These are phyloP conservation scores for Scyliorhinus canicula DNA, from an alignment of 2,797 vertebrate genomes.

Conservation along the genomic window DNA sequence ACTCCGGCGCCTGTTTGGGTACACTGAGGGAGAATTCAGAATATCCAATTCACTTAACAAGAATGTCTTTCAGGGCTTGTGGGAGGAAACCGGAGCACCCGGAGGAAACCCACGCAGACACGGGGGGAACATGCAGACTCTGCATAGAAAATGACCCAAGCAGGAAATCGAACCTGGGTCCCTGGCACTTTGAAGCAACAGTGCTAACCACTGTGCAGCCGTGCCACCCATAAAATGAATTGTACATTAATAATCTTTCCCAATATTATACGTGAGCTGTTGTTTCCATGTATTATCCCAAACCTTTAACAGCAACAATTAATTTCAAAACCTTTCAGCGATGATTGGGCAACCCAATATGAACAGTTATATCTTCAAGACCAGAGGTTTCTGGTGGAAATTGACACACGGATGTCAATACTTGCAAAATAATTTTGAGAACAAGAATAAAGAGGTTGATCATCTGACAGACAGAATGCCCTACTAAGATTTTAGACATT, in stretches of 20 bases:
- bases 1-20: no score
- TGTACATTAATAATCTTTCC: neutral
- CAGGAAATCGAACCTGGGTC: no score
- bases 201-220: no score
- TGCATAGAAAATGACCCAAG: no score
- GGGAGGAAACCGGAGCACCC: no score
- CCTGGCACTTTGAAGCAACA: no score
- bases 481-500: neutral
- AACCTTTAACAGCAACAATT: neutral
- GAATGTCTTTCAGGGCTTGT: no score
- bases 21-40: no score
- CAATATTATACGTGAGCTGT: neutral
- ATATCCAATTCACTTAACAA: no score
- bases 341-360: neutral
- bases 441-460: neutral
- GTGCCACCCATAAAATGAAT: no score
- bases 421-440: neutral
- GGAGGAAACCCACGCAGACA: no score
- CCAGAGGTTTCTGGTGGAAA: neutral
- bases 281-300: neutral
- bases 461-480: neutral
- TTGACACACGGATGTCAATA: neutral
- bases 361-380: neutral
- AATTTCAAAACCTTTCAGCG: neutral
- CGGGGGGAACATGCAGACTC: no score